phyloP scores from a whole-genome alignment of 2,113 vertebrate genomes.

The Chionomys nivalis region DNA sequence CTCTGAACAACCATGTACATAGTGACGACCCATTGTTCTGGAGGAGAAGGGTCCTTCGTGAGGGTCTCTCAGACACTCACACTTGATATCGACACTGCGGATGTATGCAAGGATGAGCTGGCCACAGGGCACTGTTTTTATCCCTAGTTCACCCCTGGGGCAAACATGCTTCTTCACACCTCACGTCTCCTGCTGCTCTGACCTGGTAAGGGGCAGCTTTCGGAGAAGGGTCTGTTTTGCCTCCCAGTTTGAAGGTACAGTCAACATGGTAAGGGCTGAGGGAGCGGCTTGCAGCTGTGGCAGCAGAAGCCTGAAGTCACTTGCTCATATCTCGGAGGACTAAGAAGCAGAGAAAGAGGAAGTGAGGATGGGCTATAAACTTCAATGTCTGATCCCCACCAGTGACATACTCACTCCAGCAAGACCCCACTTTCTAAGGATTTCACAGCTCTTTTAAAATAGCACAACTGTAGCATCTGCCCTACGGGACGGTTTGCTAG shows the following conservation, averaged over 20 bases:
- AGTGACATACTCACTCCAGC: not conserved
- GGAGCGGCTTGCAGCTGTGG: not conserved
- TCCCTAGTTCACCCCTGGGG: not conserved
- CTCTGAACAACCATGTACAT: not conserved
- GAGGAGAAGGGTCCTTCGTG: not conserved
- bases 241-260: not conserved
- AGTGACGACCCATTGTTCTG: not conserved
- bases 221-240: not conserved
- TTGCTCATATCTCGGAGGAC: not conserved
- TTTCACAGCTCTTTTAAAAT: not conserved
- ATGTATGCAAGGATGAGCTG: not conserved
- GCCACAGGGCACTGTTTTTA: too few species aligned
- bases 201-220: not conserved
- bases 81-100: not conserved
- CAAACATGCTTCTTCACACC: not conserved
- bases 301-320: not conserved
- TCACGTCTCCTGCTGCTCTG: not conserved
- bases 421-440: not conserved
- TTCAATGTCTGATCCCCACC: too few species aligned
- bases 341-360: not conserved
- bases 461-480: not conserved
- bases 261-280: too few species aligned
- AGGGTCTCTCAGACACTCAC: not conserved
- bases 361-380: not conserved
- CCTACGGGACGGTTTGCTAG: rapidly evolving